phyloP scores from a whole-genome alignment of 2,113 vertebrate genomes.

The Sula dactylatra region DNA sequence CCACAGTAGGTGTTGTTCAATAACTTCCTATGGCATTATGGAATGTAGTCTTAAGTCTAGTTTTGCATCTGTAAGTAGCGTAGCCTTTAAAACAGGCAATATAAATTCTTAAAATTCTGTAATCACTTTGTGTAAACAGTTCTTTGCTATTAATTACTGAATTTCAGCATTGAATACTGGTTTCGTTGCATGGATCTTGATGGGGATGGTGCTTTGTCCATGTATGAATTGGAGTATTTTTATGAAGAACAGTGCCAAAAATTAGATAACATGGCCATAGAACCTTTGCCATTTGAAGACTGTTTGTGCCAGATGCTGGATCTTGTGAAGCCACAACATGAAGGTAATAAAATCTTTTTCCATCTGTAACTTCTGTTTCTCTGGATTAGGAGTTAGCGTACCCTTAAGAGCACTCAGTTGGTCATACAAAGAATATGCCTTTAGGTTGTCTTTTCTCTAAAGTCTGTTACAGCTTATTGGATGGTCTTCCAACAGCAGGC shows the following conservation, averaged over 20 bases:
- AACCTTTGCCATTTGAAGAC: slow-evolving; percentile 93
- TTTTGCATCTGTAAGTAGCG: background rate
- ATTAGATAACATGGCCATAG: slow-evolving; percentile 88
- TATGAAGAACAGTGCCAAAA: slow-evolving; percentile 94
- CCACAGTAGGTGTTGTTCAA: background rate
- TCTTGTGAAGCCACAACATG: slow-evolving; percentile 84
- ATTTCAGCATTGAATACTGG: slow-evolving; percentile 94
- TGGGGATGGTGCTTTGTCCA: slow-evolving; percentile 90
- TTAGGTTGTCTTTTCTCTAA: background rate
- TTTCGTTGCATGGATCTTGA: slow-evolving; percentile 98
- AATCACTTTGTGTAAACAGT: background rate
- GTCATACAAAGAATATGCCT: background rate
- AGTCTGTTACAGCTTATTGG: background rate
- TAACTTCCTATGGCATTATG: background rate
- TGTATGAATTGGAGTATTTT: slow-evolving; percentile 94
- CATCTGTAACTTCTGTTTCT: background rate
- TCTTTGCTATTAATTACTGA: background rate
- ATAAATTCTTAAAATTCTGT: background rate
- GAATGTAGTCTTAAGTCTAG: background rate
- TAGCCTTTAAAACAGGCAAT: background rate
- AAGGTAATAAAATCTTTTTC: slow-evolving; percentile 74
- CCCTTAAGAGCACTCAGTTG: background rate
- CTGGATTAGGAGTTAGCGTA: background rate
- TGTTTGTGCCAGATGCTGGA: slow-evolving; percentile 97
- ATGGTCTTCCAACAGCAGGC: background rate